Base-by-base conservation (phyloP, 2,113 vertebrate genomes). In the Madoqua kirkii region DNA sequence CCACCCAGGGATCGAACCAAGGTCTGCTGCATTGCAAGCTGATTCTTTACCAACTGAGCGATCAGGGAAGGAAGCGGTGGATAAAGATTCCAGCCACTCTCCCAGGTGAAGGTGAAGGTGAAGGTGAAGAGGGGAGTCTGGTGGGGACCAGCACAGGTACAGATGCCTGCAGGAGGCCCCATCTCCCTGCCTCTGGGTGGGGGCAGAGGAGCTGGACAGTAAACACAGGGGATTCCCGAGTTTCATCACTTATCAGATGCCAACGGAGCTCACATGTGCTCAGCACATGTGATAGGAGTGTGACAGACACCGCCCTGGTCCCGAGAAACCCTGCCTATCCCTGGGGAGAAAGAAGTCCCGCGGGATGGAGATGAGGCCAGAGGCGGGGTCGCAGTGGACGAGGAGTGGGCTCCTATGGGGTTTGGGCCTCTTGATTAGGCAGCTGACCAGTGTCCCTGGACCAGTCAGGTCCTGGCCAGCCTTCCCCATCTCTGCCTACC, bases 211-310 rank as follows among this genome's bases (percentile, higher is more conserved):
- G 10, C 45, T 62, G 45, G 89, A 86, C 31, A 59, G 12, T 50
- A 19, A 76, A 21, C 23, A 29, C 12, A 50, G 6, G 17, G 0
- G 7, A 17, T 36, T 10, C 14, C 8, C 8, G 0, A 1, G 15
- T 48, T 29, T 40, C 11, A 17, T 6, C 7, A n/a, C 36, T n/a
- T 59, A 64, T 48, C 15, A 74, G 25, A 33, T 55, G 33, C 21
- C n/a, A 54, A 3, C n/a, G 16, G 14, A 54, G 17, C 52, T 40
- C 2, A 0, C 7, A 23, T 43, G 13, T 19, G 9, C 14, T 5
- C 23, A 17, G 88, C 19, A 1, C 1, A 1, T 17, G 23, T n/a
- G 48, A 50, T 23, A 33, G 15, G 13, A 9, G 7, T 45, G 48
- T 15, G 17, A 33, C 8, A 67, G 67, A 43, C 9, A 36, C 3